Evolutionary conservation across 1,140 invertebrate genomes (phyloP), one percentile per base, ranked within the genome.

Genomic region (Solen grandis): DNA sequence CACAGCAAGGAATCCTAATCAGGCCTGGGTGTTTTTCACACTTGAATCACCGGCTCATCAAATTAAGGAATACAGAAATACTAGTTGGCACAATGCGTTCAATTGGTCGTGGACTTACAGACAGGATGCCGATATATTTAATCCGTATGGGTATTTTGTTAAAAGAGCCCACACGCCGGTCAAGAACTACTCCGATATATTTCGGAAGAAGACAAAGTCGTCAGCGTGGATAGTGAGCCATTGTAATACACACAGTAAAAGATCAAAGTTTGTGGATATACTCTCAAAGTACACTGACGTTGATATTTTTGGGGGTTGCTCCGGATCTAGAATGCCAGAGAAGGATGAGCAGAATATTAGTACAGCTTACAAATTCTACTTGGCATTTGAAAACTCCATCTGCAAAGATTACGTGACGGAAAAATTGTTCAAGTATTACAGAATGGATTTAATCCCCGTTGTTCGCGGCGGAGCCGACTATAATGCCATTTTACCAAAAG

Each of bases 351-450:
- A 10, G 14, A 13, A 14, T 57, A 8, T 57, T 8, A 13, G n/a
- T 16, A 31, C 1, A 69, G 41, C 14, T 19, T 60, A 59, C 36
- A 68, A 33, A 22, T 78, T 66, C 35, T 78, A 41, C 29, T 59
- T 78, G 5, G 14, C 50, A 1, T 78, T 78, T 60, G 75, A 78
- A 69, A 68, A 78, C 60, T 31, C 50, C 4, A n/a, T 69, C 41
- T 69, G 75, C 29, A 27, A 46, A n/a, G 27, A 69, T 19, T 78
- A 78, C 60, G 22, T 78, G 16, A 78, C 75, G 1, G 75, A 78
- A 41, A 78, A 66, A 59, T 19, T 78, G 0, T 78, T 68, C 59
- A 52, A 55, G 0, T 46, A 78, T 41, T 78, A 55, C 36, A 38
- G 57, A n/a, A 59, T 57, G 14, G 75, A 78, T 22, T 25, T 35